Base-by-base conservation (phyloP, 2,888 invertebrate genomes). In the Chirona hameri region DNA sequence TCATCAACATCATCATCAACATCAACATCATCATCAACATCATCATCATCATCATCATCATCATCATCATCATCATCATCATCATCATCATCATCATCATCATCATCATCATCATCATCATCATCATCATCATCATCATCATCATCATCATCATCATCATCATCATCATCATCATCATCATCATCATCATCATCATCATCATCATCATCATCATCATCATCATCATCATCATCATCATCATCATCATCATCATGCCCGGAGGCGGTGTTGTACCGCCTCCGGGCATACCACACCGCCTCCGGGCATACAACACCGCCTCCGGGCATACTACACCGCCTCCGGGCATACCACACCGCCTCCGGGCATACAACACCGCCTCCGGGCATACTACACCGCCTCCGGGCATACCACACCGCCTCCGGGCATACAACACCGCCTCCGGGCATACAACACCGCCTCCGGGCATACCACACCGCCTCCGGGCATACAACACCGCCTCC, bases 31-130 rank as follows among this genome's bases (percentile, higher is more conserved):
- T 65, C 65, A 65, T 65, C 65, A 65, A 21, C 65, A 65, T 65
- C 65, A 65, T 65, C 65, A 65, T 65, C 65, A 65, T 65, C 65
- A 65, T 65, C 65, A 65, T 65, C 65, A 65, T 65, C 65, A 65
- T 65, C 65, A 65, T 65, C 65, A 65, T 65, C 65, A 65, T 65
- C 65, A 21, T 65, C 65, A 65, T 65, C 65, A 65, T 65, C 65
- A 65, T n/a, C 65, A 65, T 65, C 65, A n/a, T 65, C 65, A 65
- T 65, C 65, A 65, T 65, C 65, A 65, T 65, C 65, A 65, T n/a
- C 65, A 65, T 65, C n/a, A 65, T 65, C 65, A n/a, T n/a, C 65
- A 65, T 65, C 65, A 65, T 65, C 65, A 65, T 65, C 65, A 65
- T 65, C 65, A 65, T 65, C 65, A 65, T 65, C 65, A 65, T 65